Percentiles rank a stretch among this genome's conserved stretches.
Conservation (phyloP, 2,113 vertebrate genomes). For the Thomomys bottae region DNA sequence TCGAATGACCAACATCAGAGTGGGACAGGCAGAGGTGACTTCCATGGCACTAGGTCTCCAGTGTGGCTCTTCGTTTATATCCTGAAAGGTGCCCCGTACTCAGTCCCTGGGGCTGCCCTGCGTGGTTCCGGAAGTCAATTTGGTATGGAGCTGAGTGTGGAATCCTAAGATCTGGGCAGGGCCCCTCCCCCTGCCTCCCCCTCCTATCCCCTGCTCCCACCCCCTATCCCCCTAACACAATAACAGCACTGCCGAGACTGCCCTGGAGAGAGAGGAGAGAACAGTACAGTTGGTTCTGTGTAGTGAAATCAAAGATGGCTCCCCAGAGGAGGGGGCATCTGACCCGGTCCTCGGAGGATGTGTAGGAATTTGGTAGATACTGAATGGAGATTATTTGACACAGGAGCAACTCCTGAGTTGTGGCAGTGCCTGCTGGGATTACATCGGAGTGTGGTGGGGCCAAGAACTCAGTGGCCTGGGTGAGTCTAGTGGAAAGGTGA, state of each 20-base stretch:
- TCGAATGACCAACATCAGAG: fast-evolving
- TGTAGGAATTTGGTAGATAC: background rate
- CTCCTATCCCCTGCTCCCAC: too few relatives aligned
- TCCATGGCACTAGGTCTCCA: background rate
- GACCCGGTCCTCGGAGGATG: background rate
- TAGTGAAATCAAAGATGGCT: background rate
- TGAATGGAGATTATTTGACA: background rate
- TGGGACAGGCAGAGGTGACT: background rate
- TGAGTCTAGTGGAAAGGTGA: background rate
- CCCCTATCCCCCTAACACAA: too few relatives aligned
- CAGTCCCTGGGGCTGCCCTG: background rate
- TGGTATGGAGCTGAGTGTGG: background rate
- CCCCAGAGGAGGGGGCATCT: background rate
- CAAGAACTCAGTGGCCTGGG: background rate
- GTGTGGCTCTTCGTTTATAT: background rate
- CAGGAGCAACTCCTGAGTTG: background rate
- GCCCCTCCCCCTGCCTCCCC: too few relatives aligned
- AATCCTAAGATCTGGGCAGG: too few relatives aligned
- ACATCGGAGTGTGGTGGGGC: background rate
- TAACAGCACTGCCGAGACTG: background rate
- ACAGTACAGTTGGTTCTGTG: background rate
- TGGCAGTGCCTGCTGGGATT: background rate
- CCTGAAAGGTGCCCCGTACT: background rate
- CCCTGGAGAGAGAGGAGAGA: background rate
- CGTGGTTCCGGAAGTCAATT: background rate